Base-by-base conservation (phyloP, 1,140 invertebrate species). In the Temnothorax nylanderi region DNA sequence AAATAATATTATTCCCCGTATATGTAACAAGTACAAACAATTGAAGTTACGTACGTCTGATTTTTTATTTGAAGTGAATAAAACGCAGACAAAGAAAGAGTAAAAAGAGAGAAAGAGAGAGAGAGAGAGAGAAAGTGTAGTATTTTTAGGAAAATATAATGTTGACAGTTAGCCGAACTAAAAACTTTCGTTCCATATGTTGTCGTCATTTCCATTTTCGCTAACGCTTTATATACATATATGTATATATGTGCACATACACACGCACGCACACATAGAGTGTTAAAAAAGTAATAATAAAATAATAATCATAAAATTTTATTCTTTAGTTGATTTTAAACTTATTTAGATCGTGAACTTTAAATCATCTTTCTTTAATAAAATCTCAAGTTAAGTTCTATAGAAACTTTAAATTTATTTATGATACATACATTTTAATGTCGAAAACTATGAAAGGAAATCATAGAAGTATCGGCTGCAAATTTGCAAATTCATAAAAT, bases 121-220 rank as follows among this genome's bases (percentile, higher is more conserved):
- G 26, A 26, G 26, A 26, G 26, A 26, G 60, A 62, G 60, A 34
- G 34, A 65, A 65, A 65, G 34, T 32, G 5, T 62, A 60, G 8
- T 80, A 80, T 67, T 80, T 80, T 67, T 67, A 67, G 77, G 34
- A 67, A 80, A 67, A 80, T 80, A 80, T 80, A 67, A 65, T 67
- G 44, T 80, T 80, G 76, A 65, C 44, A 49, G 47, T 37, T 64
- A 16, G n/a, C 18, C 32, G 1, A 49, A 65, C 26, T 37, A 51
- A 65, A 80, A 65, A 80, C 32, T 65, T 65, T 47, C 10, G 41
- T 44, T 11, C 41, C 16, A 6, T 47, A 18, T 60, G 32, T 49
- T 7, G 11, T 13, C 34, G 11, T 8, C n/a, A 21, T 37, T 65
- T 64, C 1, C 7, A 10, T 77, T 80, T 80, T 77, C 26, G 16